Evolutionary conservation across 2,888 invertebrate genomes (phyloP).

Genomic region (Heliconius ismenius): DNA sequence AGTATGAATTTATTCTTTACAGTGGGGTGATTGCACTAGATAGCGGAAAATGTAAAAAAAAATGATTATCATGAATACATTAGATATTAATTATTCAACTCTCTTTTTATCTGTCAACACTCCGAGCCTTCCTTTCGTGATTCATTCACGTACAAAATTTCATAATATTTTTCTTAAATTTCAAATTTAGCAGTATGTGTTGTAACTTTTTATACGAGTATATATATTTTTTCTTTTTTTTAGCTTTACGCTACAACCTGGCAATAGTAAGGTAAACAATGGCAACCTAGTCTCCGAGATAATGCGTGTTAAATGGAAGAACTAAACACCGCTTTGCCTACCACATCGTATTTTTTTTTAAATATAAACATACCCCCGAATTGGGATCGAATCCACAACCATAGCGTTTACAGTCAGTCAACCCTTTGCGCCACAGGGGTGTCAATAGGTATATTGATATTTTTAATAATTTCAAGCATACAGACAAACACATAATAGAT

Average conservation of each 20-base stretch:
- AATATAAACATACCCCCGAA: too few species aligned
- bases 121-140: not conserved
- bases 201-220: not conserved
- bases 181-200: not conserved
- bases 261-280: too few species aligned
- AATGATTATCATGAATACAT: not conserved
- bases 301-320: too few species aligned
- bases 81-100: not conserved
- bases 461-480: not conserved
- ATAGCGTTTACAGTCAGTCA: too few species aligned
- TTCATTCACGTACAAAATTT: not conserved
- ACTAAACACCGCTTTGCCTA: too few species aligned
- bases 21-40: constrained; percentile 2
- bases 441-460: not conserved
- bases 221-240: not conserved
- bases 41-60: constrained; percentile 1
- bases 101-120: constrained; percentile 10
- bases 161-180: not conserved
- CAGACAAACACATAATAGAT: not conserved
- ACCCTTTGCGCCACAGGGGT: not conserved
- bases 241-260: too few species aligned
- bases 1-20: not conserved
- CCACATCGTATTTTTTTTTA: too few species aligned
- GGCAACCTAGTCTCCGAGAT: too few species aligned
- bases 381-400: too few species aligned